Evolutionary conservation across 92 coral and sea anemone species (phyloP).

Genomic region (Parazoanthus atlanticus): DNA sequence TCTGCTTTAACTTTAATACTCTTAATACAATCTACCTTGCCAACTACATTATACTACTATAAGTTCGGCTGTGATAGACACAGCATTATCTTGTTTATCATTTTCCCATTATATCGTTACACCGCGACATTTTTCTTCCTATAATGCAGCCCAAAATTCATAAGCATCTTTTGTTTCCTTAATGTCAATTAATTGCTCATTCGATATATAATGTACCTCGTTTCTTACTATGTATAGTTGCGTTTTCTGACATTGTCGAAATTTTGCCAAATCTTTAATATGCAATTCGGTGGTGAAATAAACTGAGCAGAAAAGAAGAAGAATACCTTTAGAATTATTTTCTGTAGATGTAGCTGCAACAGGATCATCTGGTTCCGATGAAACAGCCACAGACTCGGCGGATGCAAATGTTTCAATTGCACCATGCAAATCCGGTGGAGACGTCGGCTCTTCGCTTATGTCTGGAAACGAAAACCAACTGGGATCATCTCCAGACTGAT

Average conservation of each 20-base stretch:
- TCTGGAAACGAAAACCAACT: neutral
- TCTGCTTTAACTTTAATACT: too few species aligned
- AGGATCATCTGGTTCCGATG: neutral
- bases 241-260: neutral
- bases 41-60: too few species aligned
- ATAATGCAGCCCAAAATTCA: neutral
- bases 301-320: neutral
- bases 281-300: neutral
- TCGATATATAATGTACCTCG: too few species aligned
- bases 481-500: slow-evolving; percentile 30
- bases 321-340: slow-evolving; percentile 9
- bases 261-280: neutral
- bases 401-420: neutral
- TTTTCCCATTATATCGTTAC: neutral
- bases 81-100: neutral
- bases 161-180: neutral
- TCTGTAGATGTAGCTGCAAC: neutral
- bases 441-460: neutral
- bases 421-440: neutral
- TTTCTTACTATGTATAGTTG: too few species aligned
- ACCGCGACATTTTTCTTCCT: neutral
- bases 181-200: too few species aligned
- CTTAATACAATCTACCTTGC: too few species aligned
- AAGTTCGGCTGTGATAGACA: neutral
- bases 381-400: neutral